Conservation (phyloP, 2,113 vertebrate genomes). For the Syrmaticus mikado region DNA sequence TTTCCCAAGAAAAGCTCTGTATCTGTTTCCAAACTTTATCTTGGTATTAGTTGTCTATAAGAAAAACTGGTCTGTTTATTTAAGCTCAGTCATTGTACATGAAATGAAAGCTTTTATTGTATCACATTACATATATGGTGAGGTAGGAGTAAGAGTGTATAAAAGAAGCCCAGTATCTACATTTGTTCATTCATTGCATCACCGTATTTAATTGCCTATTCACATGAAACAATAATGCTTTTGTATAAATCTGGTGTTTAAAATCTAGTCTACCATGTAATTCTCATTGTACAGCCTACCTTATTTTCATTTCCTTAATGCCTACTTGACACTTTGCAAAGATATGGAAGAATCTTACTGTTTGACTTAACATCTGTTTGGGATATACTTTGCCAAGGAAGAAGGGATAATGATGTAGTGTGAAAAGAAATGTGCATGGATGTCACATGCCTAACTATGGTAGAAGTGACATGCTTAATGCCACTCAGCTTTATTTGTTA, state of each 20-base stretch:
- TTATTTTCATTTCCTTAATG: constrained; percentile 27
- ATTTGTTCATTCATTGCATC: constrained; percentile 55
- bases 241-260: constrained; percentile 27
- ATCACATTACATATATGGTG: constrained; percentile 55
- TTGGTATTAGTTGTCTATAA: constrained; percentile 2
- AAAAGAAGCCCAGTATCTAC: constrained; percentile 56
- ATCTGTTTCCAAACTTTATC: constrained; percentile 52
- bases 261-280: neutral
- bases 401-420: neutral
- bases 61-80: constrained; percentile 29
- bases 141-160: constrained; percentile 8
- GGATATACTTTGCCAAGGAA: neutral
- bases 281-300: neutral
- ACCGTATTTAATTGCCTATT: constrained; percentile 58
- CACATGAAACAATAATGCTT: constrained; percentile 36
- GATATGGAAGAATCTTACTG: neutral
- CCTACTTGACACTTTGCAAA: neutral
- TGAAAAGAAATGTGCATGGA: neutral
- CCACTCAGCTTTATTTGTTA: constrained; percentile 16
- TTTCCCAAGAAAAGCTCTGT: neutral
- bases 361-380: neutral
- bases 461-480: constrained; percentile 7
- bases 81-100: constrained; percentile 46
- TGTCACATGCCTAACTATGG: neutral
- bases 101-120: constrained; percentile 62